phyloP scores from a whole-genome alignment of 2,797 vertebrate species.

The Caiman crocodilus region DNA sequence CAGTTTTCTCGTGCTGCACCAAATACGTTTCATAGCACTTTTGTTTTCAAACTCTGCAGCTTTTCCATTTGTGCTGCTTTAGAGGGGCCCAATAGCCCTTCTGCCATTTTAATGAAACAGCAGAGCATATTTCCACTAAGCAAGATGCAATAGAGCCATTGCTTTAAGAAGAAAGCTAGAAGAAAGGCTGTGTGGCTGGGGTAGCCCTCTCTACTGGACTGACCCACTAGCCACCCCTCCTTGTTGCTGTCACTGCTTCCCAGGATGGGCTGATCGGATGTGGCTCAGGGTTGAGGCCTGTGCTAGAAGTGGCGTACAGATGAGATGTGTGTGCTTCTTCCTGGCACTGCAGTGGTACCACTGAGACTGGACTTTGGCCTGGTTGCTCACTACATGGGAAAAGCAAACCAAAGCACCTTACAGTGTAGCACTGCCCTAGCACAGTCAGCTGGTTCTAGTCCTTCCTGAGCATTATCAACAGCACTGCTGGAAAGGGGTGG shows the following conservation, averaged over 20 bases:
- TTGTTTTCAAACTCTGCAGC: too few relatives aligned
- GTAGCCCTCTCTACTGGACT: not conserved
- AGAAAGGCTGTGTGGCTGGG: not conserved
- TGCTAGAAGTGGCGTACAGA: conserved; percentile 20
- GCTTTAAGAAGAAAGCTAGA: not conserved
- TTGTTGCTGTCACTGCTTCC: not conserved
- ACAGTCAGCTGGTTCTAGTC: not conserved
- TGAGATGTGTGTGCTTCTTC: not conserved
- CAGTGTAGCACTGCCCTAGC: too few relatives aligned
- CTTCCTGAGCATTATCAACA: not conserved
- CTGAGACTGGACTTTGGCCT: conserved; percentile 9
- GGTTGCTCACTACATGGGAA: conserved; percentile 1
- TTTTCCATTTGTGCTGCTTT: not conserved
- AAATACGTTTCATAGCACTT: too few relatives aligned
- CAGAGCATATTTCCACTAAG: conserved; percentile 33
- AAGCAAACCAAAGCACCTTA: not conserved
- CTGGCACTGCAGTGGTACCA: not conserved
- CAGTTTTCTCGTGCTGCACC: too few relatives aligned
- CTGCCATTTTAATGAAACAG: conserved; percentile 20
- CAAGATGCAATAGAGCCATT: not conserved
- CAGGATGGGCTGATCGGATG: not conserved
- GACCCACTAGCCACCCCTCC: not conserved
- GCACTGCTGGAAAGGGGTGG: not conserved
- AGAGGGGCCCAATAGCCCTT: conserved; percentile 27
- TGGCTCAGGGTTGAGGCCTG: conserved; percentile 8